Evolutionary conservation across 2,797 vertebrate genomes (phyloP).

Genomic region (Enteromius treurensis): DNA sequence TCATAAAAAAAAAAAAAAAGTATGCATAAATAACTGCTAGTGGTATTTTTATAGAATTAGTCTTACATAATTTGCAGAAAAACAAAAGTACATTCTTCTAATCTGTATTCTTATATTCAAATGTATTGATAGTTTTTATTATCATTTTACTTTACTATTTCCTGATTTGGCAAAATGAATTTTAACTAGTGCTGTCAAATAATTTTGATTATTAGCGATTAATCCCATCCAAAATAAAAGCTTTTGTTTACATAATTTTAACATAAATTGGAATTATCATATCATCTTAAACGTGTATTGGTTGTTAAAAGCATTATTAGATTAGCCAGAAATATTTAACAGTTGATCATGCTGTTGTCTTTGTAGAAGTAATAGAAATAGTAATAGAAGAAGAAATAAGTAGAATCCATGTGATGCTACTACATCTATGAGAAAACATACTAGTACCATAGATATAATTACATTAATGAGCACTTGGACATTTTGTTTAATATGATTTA

Average conservation of each 20-base stretch:
- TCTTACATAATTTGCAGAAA: background rate
- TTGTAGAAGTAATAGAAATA: too few species aligned
- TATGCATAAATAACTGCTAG: too few species aligned
- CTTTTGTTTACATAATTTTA: background rate
- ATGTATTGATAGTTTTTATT: background rate
- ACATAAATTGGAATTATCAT: background rate
- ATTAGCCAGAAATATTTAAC: background rate
- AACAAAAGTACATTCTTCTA: background rate
- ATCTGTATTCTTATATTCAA: too few species aligned
- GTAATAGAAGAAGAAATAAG: too few species aligned
- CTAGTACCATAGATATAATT: background rate
- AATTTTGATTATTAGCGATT: too few species aligned
- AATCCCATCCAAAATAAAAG: too few species aligned
- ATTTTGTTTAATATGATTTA: background rate
- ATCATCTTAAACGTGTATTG: background rate
- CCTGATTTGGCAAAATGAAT: background rate
- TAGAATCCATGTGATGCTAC: background rate
- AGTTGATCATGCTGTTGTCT: background rate
- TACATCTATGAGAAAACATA: background rate
- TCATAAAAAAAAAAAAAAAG: background rate
- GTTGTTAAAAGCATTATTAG: background rate
- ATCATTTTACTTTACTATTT: background rate
- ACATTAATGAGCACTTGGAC: background rate
- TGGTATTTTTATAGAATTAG: background rate
- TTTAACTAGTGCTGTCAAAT: background rate